Evolutionary conservation across 2,797 vertebrate genomes (phyloP).

Genomic region (Spinibarbus caldwelli): DNA sequence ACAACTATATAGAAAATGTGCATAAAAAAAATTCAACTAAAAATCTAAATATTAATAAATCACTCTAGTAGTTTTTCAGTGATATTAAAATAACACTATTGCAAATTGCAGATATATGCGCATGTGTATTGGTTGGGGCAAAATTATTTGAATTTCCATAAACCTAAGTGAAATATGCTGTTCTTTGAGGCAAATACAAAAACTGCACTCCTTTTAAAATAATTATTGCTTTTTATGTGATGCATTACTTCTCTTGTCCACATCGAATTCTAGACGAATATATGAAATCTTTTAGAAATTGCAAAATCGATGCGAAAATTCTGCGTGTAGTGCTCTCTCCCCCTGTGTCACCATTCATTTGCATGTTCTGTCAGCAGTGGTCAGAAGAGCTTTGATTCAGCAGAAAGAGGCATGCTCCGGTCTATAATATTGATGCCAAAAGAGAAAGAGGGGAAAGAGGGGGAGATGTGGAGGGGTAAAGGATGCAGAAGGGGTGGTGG

Average conservation of each 20-base stretch:
- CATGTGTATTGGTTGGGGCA: too few species aligned
- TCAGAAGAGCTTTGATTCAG: slow-evolving; percentile 78
- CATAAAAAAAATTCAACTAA: too few species aligned
- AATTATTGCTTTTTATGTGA: slow-evolving; percentile 19
- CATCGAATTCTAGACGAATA: slow-evolving; percentile 8
- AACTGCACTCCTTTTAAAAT: slow-evolving; percentile 5
- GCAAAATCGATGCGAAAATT: slow-evolving; percentile 37
- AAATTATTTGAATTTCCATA: too few species aligned
- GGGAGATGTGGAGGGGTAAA: slow-evolving; percentile 48
- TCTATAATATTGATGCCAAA: slow-evolving; percentile 73
- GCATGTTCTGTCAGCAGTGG: slow-evolving; percentile 67
- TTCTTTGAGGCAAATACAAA: neutral
- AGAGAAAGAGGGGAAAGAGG: slow-evolving; percentile 61
- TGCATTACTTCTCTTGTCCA: slow-evolving; percentile 14
- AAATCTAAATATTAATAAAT: too few species aligned
- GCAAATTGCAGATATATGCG: too few species aligned
- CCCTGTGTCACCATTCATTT: slow-evolving; percentile 59
- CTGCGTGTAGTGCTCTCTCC: neutral
- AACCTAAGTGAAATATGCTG: neutral
- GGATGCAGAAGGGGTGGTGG: slow-evolving; percentile 72
- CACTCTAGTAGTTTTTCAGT: too few species aligned
- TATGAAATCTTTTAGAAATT: slow-evolving; percentile 29
- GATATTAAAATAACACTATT: too few species aligned
- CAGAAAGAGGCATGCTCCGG: slow-evolving; percentile 74
- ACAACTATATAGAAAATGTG: too few species aligned